These are phyloP conservation scores for Metallyticus violacea DNA, from an alignment of 2,888 invertebrate species.

Conservation along the genomic window DNA sequence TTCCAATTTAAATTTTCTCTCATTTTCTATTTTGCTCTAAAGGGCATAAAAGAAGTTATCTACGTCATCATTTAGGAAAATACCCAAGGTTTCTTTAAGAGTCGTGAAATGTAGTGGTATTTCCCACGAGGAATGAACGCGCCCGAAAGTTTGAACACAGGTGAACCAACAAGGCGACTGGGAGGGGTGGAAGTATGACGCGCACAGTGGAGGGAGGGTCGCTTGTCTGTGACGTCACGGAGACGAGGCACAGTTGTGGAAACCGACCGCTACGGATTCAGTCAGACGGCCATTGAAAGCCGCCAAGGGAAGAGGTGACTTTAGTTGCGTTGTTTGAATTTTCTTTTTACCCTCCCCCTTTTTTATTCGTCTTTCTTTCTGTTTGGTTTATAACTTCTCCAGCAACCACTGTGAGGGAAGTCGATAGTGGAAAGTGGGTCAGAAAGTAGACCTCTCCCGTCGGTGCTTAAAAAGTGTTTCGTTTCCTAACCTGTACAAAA, in stretches of 20 bases:
- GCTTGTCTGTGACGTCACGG: slow-evolving; percentile 5
- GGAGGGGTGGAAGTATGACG: slow-evolving; percentile 13
- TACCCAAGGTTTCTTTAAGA: neutral
- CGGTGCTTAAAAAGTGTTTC: neutral
- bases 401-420: neutral
- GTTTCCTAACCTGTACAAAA: neutral
- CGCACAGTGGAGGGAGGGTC: neutral
- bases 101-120: neutral
- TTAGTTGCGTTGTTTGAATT: neutral
- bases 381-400: neutral
- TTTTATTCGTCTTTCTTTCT: neutral
- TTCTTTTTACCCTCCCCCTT: neutral
- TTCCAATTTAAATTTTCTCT: no score
- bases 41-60: no score
- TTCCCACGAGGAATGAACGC: neutral
- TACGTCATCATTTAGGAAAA: no score
- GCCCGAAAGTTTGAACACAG: neutral
- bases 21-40: no score
- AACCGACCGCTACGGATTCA: neutral
- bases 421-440: slow-evolving; percentile 18
- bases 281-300: slow-evolving; percentile 17
- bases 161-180: neutral
- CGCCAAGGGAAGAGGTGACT: neutral
- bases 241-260: neutral
- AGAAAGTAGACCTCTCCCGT: neutral